A percentile compares a stretch with the other conserved stretches of the same genome.
These are phyloP conservation scores for Tupaia tana DNA, from an alignment of 2,113 vertebrate genomes.

Conservation along the genomic window DNA sequence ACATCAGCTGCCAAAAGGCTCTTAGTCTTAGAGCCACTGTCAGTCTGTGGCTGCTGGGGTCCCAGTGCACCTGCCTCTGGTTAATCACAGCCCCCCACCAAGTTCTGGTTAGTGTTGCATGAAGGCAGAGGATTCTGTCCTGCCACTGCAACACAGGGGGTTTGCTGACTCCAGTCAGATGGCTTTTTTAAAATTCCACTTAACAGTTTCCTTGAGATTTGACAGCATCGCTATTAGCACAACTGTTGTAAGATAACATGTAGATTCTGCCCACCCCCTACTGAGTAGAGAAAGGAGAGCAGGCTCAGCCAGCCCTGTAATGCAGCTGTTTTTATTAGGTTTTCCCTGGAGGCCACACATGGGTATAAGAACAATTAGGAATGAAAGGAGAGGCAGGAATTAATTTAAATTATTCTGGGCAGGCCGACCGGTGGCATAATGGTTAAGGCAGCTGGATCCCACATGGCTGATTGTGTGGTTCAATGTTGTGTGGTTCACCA, in stretches of 20 bases:
- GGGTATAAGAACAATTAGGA: not conserved
- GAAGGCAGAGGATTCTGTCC: not conserved
- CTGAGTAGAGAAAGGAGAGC: not conserved
- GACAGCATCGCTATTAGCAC: not conserved
- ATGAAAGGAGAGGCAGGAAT: slow-evolving; percentile 17
- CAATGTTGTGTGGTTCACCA: no score
- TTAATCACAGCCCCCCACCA: not conserved
- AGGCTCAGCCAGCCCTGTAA: not conserved
- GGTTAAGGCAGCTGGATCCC: no score
- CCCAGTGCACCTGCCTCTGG: not conserved
- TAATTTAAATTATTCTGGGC: slow-evolving; percentile 43
- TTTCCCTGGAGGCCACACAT: not conserved
- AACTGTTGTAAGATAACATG: not conserved
- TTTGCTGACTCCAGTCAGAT: not conserved
- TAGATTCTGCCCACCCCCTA: not conserved
- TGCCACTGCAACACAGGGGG: no score
- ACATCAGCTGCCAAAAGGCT: not conserved
- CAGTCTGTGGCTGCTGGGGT: not conserved
- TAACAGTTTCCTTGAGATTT: not conserved
- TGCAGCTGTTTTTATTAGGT: not conserved
- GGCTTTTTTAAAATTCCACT: not conserved
- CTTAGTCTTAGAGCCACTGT: not conserved
- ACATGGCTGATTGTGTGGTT: no score
- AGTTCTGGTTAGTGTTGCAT: not conserved
- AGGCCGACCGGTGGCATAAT: not conserved